Evolutionary conservation across 2,888 invertebrate genomes (phyloP), one percentile per base, ranked within the genome.

Genomic region (Ceriagrion tenellum): DNA sequence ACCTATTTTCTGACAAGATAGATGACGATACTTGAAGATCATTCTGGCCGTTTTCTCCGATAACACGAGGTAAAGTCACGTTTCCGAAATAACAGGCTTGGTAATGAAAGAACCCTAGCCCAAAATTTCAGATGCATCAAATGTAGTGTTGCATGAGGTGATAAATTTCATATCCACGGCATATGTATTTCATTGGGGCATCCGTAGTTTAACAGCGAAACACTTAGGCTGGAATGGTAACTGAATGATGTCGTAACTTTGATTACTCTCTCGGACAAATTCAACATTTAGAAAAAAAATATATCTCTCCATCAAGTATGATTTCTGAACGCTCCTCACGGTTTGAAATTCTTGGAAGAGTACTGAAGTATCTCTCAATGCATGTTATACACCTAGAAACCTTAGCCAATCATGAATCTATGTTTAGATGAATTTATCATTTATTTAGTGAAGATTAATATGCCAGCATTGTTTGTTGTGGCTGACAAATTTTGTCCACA

Each of bases 401-500:
- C 26, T 81, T 81, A 81, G 81, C 2, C 8, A 30, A 81, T 35
- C 35, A 30, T 81, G 81, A 35, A 13, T 81, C 81, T 35, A 35
- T 81, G 81, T 81, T 81, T 81, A 81, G 81, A 81, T 35, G 81
- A 35, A 69, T 26, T 81, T 30, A 81, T 81, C 81, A 35, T 81
- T 81, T 81, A 81, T 81, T 81, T 81, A 81, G 30, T 81, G 16
- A 35, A 35, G 13, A 81, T 23, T 81, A 81, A 81, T 81, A 35
- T 81, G 81, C 81, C 30, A 81, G 35, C 16, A 81, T 81, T 81
- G 35, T 35, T 81, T 81, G 81, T 81, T 81, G 35, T 16, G 35
- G 81, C 81, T 81, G 35, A 81, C 30, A 81, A 81, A 35, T 81
- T 81, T 81, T 81, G 81, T 81, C 81, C 81, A 81, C 30, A 30